Percentiles rank a stretch among this genome's conserved stretches.
These are phyloP conservation scores for Casuarius casuarius DNA, from an alignment of 2,113 vertebrate genomes.

Conservation along the genomic window DNA sequence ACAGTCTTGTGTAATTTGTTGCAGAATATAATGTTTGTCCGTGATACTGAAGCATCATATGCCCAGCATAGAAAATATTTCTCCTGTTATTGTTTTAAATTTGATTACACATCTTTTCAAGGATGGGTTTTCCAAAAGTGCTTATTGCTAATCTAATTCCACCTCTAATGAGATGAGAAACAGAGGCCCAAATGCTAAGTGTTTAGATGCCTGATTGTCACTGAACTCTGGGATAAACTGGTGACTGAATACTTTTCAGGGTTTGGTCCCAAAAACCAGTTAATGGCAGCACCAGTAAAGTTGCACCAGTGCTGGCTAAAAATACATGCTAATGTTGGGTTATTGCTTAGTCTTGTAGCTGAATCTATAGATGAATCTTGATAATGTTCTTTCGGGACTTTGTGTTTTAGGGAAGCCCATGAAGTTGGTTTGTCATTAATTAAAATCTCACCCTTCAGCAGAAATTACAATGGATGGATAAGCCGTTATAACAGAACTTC, in stretches of 20 bases:
- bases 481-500: background rate
- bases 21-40: background rate
- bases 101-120: background rate
- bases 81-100: background rate
- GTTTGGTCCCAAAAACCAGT: background rate
- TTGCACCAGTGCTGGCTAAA: rapidly evolving
- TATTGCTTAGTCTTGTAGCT: background rate
- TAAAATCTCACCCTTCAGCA: background rate
- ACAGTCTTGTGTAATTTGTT: background rate
- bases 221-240: background rate
- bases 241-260: background rate
- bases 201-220: background rate
- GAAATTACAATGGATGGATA: background rate
- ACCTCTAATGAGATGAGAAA: background rate
- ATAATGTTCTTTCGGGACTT: background rate
- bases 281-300: background rate
- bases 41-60: background rate
- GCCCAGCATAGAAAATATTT: background rate
- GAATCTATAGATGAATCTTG: background rate
- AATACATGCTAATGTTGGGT: background rate
- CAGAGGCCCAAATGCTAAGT: background rate
- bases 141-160: background rate
- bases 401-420: background rate
- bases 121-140: background rate
- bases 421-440: background rate